These are phyloP conservation scores for Microctenopoma steveboyesi DNA, from an alignment of 2,797 vertebrate genomes.

Conservation along the genomic window DNA sequence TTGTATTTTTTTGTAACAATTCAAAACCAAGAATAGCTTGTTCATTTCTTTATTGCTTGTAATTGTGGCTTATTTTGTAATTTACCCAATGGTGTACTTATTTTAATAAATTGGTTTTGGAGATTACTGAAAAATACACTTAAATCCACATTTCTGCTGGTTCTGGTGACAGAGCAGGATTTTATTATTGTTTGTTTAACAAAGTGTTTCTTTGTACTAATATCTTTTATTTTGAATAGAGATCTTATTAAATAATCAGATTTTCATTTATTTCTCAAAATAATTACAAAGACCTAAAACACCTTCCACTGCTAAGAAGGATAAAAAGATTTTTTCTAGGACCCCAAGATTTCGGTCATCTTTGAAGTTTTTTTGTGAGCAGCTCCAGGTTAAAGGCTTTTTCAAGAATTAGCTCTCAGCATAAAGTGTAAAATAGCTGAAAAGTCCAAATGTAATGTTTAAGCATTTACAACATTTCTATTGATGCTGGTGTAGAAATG, in stretches of 20 bases:
- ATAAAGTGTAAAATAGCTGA: too few species aligned
- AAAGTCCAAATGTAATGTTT: too few species aligned
- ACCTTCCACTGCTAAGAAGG: too few species aligned
- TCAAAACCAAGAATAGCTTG: constrained; percentile 11
- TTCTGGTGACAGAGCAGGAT: constrained; percentile 58
- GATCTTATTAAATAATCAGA: constrained; percentile 3
- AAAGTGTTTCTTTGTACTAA: constrained; percentile 80
- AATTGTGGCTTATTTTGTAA: constrained; percentile 70
- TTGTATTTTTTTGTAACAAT: constrained; percentile 62
- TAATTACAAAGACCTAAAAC: too few species aligned
- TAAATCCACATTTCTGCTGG: constrained; percentile 59
- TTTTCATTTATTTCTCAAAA: neutral
- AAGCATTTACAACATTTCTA: too few species aligned
- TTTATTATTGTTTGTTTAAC: constrained; percentile 74
- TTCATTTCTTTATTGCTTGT: constrained; percentile 55
- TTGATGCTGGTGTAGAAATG: too few species aligned
- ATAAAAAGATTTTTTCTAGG: too few species aligned
- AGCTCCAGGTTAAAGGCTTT: too few species aligned
- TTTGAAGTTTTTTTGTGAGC: too few species aligned
- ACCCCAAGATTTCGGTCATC: too few species aligned
- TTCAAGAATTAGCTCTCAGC: too few species aligned
- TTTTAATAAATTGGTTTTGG: constrained; percentile 67
- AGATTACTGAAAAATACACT: constrained; percentile 62
- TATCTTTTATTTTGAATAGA: constrained; percentile 80
- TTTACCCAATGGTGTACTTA: constrained; percentile 65